Evolutionary conservation across 2,113 vertebrate species (phyloP), one percentile per base, ranked within the genome.

Genomic region (Mobula hypostoma): DNA sequence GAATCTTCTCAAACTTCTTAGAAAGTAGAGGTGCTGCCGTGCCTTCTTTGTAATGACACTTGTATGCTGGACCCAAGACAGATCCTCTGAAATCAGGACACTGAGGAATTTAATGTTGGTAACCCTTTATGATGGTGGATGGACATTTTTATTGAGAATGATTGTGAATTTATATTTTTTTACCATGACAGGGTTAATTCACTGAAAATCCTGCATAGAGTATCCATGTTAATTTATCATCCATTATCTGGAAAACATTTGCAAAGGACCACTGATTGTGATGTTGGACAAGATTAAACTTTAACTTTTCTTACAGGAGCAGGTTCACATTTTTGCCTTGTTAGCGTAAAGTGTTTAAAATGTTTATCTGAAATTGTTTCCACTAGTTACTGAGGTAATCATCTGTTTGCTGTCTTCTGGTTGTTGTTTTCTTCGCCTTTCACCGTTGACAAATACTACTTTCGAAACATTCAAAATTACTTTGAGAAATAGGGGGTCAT

Each of bases 201-300:
- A 19, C 29, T 66, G 29, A 90, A 90, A 63, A 66, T 7, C 15
- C 7, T 19, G 14, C 85, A 88, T 66, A 66, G 58, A 32, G 27
- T 66, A 29, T 88, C 17, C 80, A 19, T n/a, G n/a, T 90, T 90
- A 90, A 90, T 90, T 66, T 66, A 19, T 90, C 36, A 93, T 93
- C 68, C 2, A 48, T 74, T 93, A 93, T 48, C 66, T 74, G 90
- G 19, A 93, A 93, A 93, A 93, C 58, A 93, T 93, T 93, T 93
- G 36, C 68, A 40, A 40, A 24, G 68, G 21, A 27, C 8, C 19
- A 74, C 4, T 27, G 68, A 93, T 93, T 93, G 70, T 74, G 91
- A 93, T 21, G 4, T 74, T 93, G 6, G 56, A 56, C 68, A 48
- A 74, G 70, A 74, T 93, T 93, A 93, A 93, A 93, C 6, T 93